Base-by-base conservation (phyloP, 2,888 invertebrate genomes). In the Lottia gigantea region DNA sequence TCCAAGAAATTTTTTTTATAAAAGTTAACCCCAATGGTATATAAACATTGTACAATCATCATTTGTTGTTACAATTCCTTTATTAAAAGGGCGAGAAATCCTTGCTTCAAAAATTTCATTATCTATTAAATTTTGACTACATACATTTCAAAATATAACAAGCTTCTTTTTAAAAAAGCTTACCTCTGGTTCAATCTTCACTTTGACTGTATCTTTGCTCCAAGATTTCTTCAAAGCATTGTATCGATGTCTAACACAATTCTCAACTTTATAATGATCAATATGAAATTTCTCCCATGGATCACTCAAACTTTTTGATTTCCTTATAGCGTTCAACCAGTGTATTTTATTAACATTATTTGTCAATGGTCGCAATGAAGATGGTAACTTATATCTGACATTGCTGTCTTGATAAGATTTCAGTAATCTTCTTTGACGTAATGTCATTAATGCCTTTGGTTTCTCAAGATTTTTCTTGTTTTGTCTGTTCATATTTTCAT, bases 281-380 rank as follows among this genome's bases (percentile, higher is more conserved):
- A 91, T 86, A 74, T 90, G 89, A 78, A 89, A 90, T 71, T 87
- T 84, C 73, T 88, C 87, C 91, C 91, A 91, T 0, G 91, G 90
- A 79, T 91, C 91, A 55, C 83, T 80, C 79, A 88, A 71, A 69
- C 78, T 76, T 75, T 83, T 75, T 46, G 84, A 82, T 74, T 86
- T 83, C 40, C 70, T 67, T 40, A 84, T 80, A n/a, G 85, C 85
- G 16, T 74, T 73, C 6, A 82, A 65, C 87, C 87, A 87, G 66
- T 82, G 81, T 46, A 73, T 61, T 47, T 67, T 66, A 55, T 66
- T 69, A 11, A 68, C 16, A 55, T 68, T 71, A 25, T 64, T 46
- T n/a, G 65, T 63, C 45, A 62, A 45, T 31, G 63, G 49, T 14
- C 25, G n/a, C 63, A 16, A 25, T 26, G 65, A 46, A 25, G 25